Conservation (phyloP, 2,113 vertebrate genomes). For the Heterocephalus glaber region DNA sequence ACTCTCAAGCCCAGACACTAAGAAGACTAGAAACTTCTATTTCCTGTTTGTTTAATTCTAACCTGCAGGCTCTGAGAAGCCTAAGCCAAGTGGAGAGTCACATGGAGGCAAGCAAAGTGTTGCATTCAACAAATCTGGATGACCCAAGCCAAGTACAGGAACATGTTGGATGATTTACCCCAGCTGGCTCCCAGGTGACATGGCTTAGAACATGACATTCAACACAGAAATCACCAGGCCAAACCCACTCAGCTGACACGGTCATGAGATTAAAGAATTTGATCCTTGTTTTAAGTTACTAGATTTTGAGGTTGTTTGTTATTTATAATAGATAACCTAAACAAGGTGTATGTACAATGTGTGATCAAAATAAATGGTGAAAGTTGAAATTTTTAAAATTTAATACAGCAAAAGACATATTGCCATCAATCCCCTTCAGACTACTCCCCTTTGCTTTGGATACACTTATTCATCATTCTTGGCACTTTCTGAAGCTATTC, state of each 20-base stretch:
- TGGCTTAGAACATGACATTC: neutral
- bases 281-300: neutral
- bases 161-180: neutral
- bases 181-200: neutral
- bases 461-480: neutral
- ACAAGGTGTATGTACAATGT: neutral
- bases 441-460: neutral
- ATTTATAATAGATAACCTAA: neutral
- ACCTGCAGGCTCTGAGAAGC: neutral
- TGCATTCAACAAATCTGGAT: neutral
- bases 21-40: neutral
- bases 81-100: neutral
- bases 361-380: neutral
- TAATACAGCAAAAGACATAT: neutral
- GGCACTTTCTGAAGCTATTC: neutral
- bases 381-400: neutral
- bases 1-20: accelerated
- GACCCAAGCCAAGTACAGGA: neutral
- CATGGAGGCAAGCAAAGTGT: neutral
- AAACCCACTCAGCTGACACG: neutral
- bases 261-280: neutral
- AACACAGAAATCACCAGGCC: neutral
- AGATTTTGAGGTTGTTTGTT: neutral
- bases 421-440: neutral
- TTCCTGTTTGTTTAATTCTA: neutral